These are phyloP conservation scores for Spheniscus mendiculus DNA, from an alignment of 2,113 vertebrate genomes.

Conservation along the genomic window DNA sequence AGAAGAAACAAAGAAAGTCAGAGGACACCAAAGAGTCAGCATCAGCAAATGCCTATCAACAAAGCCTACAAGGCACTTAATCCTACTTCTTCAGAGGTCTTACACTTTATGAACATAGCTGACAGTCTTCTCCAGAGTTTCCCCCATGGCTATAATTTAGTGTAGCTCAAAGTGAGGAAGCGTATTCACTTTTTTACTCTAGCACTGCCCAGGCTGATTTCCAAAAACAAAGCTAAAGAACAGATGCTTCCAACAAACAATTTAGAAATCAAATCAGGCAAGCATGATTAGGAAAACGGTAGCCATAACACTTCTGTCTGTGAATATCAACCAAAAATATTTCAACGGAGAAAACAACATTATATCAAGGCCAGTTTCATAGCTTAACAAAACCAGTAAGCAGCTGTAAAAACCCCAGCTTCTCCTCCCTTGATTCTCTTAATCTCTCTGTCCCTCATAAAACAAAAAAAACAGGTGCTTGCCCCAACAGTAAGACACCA, in stretches of 20 bases:
- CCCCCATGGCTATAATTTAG: neutral
- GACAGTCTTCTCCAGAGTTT: neutral
- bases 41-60: neutral
- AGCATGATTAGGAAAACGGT: neutral
- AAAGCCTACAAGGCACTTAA: neutral
- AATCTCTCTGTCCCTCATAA: neutral
- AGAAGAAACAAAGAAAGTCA: slow-evolving; percentile 47
- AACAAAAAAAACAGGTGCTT: neutral
- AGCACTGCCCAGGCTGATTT: neutral
- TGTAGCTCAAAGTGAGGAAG: neutral
- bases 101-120: neutral
- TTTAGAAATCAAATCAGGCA: neutral
- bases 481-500: neutral
- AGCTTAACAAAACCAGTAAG: neutral
- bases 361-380: neutral
- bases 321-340: neutral
- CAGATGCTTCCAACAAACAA: neutral
- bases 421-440: neutral
- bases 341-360: neutral
- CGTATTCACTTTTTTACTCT: neutral
- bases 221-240: neutral
- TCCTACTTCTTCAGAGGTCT: neutral
- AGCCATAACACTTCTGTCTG: rapidly evolving
- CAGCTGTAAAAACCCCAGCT: rapidly evolving
- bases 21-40: neutral